Base-by-base conservation (phyloP, 2,113 vertebrate genomes). In the Pangasianodon gigas region DNA sequence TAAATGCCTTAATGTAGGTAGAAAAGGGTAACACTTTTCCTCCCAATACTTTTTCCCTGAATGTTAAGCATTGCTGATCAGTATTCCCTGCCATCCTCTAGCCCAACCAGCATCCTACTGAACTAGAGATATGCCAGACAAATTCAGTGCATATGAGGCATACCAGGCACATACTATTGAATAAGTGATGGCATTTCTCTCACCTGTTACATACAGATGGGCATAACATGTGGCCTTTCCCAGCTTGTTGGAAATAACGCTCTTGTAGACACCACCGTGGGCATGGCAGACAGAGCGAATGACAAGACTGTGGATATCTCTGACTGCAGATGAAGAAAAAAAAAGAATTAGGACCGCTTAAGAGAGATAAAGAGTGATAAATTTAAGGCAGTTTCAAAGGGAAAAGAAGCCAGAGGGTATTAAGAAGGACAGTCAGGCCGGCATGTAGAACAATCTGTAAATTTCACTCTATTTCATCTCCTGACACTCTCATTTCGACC, bases 201-300 rank as follows among this genome's bases (percentile, higher is more conserved):
- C 93, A 99, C 98, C 98, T 1, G 97, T 98, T 90, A 99, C 97
- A 0, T 99, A 99, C 77, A 99, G 96, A 92, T 99, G 98, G 0
- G 98, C 97, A 0, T 99, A 99, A 94, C 98, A 99, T 0, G 98
- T 98, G 54, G 98, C 98, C 92, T 99, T 99, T 91, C 98, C 98
- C 89, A 99, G 94, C 94, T 99, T 99, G 96, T 99, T 99, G 91
- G 98, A 97, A 8, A 99, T 99, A 90, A 99, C 98, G 0, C 98
- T 99, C 95, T 99, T 99, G 91, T 99, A 99, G 91, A 99, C 98
- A 0, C 98, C 98, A 0, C 97, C 98, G 0, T 99, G 98, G 3
- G 96, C 94, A 0, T 98, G 98, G 83, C 95, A 97, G 93, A 99
- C 97, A 0, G 96, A 95, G 0, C 95, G 96, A 90, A 99, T 97